These are phyloP conservation scores for Malurus leucopterus DNA, from an alignment of 2,797 vertebrate species.

Conservation along the genomic window DNA sequence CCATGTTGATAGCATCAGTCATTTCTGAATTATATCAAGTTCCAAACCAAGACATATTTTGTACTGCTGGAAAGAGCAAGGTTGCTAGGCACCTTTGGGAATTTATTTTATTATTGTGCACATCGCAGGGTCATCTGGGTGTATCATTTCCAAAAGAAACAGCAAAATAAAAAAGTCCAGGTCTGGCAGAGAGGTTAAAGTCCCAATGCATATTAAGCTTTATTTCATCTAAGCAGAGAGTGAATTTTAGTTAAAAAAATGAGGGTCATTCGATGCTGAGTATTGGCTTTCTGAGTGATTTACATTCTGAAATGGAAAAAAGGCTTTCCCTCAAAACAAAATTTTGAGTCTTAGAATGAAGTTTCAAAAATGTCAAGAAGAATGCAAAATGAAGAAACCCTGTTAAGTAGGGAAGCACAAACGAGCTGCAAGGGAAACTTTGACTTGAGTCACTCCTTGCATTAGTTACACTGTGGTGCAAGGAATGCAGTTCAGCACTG, in stretches of 20 bases:
- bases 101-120: not conserved
- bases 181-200: not conserved
- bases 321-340: not conserved
- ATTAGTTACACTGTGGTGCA: not conserved
- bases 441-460: not conserved
- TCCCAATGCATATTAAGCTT: not conserved
- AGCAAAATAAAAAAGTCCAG: not conserved
- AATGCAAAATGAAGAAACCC: not conserved
- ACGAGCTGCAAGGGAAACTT: fast-evolving
- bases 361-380: not conserved
- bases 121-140: not conserved
- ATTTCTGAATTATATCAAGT: not conserved
- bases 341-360: not conserved
- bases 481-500: not conserved
- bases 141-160: not conserved
- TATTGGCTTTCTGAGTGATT: not conserved
- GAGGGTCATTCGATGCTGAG: not conserved
- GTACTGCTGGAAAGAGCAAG: not conserved
- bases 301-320: not conserved
- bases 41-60: not conserved
- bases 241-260: not conserved
- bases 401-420: not conserved
- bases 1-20: not conserved
- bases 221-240: not conserved
- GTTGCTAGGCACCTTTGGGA: not conserved